Percentiles rank a stretch among this genome's conserved stretches.
Conservation (phyloP, 2,113 vertebrate genomes). For the Dolichotis patagonum region DNA sequence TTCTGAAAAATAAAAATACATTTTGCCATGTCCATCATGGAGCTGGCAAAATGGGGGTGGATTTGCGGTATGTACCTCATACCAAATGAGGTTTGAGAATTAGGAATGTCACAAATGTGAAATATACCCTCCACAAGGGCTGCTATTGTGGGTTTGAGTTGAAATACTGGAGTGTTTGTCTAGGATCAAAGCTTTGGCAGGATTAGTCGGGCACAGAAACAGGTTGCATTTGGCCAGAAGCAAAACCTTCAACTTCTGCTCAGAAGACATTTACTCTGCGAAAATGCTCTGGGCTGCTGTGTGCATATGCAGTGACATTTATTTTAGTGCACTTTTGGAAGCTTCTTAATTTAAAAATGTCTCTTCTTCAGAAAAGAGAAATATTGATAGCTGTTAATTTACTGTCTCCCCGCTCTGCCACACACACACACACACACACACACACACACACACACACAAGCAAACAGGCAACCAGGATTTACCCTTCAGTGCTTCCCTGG, state of each 20-base stretch:
- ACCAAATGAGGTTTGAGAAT: constrained; percentile 52
- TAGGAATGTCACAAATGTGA: constrained; percentile 37
- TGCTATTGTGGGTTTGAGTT: constrained; percentile 50
- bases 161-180: constrained; percentile 65
- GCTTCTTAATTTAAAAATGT: constrained; percentile 41
- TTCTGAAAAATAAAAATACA: neutral
- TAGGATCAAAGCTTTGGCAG: constrained; percentile 77
- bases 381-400: neutral
- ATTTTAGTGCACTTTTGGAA: constrained; percentile 53
- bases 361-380: neutral
- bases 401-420: neutral
- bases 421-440: too few species aligned
- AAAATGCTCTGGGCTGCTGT: constrained; percentile 39
- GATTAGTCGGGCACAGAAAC: neutral
- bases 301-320: neutral
- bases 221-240: constrained; percentile 56
- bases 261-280: constrained; percentile 69
- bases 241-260: constrained; percentile 54
- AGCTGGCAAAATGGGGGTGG: neutral
- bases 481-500: neutral
- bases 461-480: neutral
- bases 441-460: neutral
- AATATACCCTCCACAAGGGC: constrained; percentile 53
- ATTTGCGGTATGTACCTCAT: neutral
- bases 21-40: neutral